Evolutionary conservation across 2,797 vertebrate species (phyloP).

Genomic region (Myotis vivesi): DNA sequence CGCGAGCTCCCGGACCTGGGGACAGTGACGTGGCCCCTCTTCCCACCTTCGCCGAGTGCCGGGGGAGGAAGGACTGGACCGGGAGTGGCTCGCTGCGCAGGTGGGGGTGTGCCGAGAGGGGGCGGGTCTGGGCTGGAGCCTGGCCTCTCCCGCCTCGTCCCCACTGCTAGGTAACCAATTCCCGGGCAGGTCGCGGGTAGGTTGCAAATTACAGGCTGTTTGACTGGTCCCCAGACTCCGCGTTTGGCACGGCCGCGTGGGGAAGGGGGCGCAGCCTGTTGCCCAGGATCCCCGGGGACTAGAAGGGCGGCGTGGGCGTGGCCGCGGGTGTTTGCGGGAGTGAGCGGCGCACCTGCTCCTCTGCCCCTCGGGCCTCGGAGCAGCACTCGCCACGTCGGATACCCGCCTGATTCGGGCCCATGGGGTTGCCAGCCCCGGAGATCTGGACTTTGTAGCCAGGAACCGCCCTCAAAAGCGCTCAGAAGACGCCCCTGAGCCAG

Average conservation of each 20-base stretch:
- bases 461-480: background rate
- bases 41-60: background rate
- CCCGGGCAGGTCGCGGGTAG: background rate
- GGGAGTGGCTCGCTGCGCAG: background rate
- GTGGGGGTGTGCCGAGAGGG: background rate
- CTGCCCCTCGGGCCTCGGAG: rapidly evolving
- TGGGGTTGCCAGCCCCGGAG: background rate
- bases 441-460: background rate
- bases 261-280: background rate
- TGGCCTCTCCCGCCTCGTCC: background rate
- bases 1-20: background rate
- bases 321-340: background rate
- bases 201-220: background rate
- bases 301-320: background rate
- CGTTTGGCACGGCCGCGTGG: background rate
- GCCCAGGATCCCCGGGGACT: background rate
- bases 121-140: background rate
- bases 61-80: background rate
- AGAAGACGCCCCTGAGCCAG: too few relatives aligned
- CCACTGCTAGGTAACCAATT: background rate
- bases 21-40: constrained; percentile 73
- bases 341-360: constrained; percentile 39
- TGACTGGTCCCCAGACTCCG: background rate
- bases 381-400: rapidly evolving
- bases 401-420: background rate